phyloP scores from a whole-genome alignment of 64 coral and sea anemone species.

The Anthopleura sola region DNA sequence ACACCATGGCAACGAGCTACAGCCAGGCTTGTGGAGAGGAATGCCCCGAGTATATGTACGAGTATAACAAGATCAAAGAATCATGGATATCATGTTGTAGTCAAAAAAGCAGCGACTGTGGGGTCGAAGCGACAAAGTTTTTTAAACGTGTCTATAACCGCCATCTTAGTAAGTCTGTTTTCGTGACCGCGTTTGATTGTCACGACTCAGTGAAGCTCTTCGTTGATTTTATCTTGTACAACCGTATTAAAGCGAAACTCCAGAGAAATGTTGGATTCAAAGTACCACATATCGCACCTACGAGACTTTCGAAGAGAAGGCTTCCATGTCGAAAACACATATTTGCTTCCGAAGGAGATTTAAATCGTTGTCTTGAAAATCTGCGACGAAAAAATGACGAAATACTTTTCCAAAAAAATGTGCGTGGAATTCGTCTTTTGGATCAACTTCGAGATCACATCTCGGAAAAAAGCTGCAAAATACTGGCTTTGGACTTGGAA shows the following conservation, averaged over 20 bases:
- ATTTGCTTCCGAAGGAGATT: constrained; percentile 10
- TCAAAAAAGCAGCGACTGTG: background rate
- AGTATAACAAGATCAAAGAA: background rate
- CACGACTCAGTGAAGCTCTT: constrained; percentile 3
- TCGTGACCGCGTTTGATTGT: constrained; percentile 29
- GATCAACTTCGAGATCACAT: background rate
- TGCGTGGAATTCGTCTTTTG: constrained; percentile 12
- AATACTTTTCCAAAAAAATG: constrained; percentile 16
- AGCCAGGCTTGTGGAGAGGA: background rate
- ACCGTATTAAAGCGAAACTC: background rate
- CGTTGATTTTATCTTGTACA: constrained; percentile 21
- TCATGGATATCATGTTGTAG: background rate
- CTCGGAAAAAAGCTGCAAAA: background rate
- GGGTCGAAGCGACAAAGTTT: background rate
- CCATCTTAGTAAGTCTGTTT: background rate
- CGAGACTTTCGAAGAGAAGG: background rate
- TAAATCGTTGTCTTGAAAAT: constrained; percentile 1
- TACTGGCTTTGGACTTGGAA: constrained; percentile 16
- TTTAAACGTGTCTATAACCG: constrained; percentile 19
- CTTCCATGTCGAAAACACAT: constrained; percentile 27
- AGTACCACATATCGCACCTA: background rate
- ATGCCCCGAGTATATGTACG: constrained; percentile 17
- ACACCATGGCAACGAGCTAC: background rate
- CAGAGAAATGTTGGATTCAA: background rate
- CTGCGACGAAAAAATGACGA: constrained; percentile 12